Evolutionary conservation across 2,888 invertebrate genomes (phyloP), one percentile per base, ranked within the genome.

Genomic region (Oeneis ivallda): DNA sequence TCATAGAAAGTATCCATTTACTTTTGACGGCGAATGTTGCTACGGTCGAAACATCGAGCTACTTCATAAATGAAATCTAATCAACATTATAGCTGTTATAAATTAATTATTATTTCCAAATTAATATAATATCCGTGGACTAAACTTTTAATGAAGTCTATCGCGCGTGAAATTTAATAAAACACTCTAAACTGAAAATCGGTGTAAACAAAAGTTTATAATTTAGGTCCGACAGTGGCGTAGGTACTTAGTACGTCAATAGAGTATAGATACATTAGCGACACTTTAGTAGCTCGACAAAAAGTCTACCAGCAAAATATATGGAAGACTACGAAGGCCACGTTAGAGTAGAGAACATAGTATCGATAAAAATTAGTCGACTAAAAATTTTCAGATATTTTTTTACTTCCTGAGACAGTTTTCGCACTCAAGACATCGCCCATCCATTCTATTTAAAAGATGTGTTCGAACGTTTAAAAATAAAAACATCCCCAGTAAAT

Each of bases 61-160:
- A 41, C 17, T 39, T 54, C 39, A 54, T 54, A 56, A 56, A 41
- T 56, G 54, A 54, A 56, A 56, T 56, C 56, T 56, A 56, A 56
- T 56, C 39, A 56, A 56, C 56, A 13, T 39, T 7, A 56, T 15
- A 41, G 37, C 54, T 10, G 19, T 41, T 39, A 56, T 56, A 41
- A 56, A 56, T 39, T 56, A 56, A 56, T 56, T 56, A 56, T 56
- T 56, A 56, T 56, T 41, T 26, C 41, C 17, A 41, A 56, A 56
- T 26, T 56, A 56, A 41, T 41, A 56, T 39, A 41, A 56, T 56
- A 41, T 19, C 39, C 39, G 19, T 19, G 13, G 17, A 32, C 32
- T 45, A 47, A 58, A 58, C 47, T 58, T 58, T 45, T 58, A 58
- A 58, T 47, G 34, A 32, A 58, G 58, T 58, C 58, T 58, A 58